Conservation (phyloP, 2,797 vertebrate species). For the Cirrhinus mrigala region DNA sequence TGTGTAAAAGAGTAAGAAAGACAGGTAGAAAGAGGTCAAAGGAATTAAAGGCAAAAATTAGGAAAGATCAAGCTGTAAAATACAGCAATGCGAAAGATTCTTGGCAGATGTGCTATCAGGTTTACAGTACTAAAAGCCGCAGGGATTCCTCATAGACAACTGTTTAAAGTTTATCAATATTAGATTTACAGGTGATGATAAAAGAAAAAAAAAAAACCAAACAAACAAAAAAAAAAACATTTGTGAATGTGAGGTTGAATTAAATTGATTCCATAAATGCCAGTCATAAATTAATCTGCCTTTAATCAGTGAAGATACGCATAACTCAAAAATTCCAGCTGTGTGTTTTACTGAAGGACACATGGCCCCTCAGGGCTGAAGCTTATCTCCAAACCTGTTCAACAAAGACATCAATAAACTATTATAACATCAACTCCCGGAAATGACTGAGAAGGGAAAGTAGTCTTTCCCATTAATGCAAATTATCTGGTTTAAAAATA, state of each 20-base stretch:
- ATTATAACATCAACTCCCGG: not conserved
- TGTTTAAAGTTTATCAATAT: not conserved
- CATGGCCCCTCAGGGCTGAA: not conserved
- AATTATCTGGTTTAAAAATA: not conserved
- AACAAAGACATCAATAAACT: not conserved
- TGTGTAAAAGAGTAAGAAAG: not conserved
- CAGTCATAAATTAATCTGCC: not conserved
- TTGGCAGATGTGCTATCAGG: not conserved
- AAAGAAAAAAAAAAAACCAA: no score
- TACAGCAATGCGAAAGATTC: not conserved
- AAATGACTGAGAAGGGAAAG: constrained; percentile 9
- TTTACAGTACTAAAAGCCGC: not conserved
- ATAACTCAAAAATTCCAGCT: not conserved
- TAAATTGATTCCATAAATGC: not conserved
- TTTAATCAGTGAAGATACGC: not conserved
- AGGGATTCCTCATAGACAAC: not conserved
- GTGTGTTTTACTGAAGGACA: not conserved
- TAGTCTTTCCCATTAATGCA: not conserved
- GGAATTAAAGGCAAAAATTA: not conserved
- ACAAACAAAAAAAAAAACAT: no score
- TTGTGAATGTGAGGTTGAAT: not conserved
- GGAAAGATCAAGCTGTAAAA: not conserved
- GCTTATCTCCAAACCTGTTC: constrained; percentile 5
- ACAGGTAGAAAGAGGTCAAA: not conserved
- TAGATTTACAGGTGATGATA: not conserved